Evolutionary conservation across 2,113 vertebrate genomes (phyloP).

Genomic region (Polyodon spathula): DNA sequence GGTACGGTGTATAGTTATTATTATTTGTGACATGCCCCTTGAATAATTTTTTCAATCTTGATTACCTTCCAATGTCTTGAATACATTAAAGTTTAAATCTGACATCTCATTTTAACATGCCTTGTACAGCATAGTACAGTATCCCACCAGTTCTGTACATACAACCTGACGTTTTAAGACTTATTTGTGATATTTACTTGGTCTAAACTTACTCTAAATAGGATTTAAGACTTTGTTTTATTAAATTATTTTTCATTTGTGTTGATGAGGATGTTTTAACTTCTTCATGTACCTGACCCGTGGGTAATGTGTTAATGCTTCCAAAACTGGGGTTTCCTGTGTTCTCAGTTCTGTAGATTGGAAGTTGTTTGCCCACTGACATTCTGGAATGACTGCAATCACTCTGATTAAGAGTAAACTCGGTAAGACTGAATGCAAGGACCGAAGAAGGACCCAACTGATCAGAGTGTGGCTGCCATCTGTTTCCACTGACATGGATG

Average conservation of each 20-base stretch:
- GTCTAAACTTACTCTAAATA: conserved; percentile 37
- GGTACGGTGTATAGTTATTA: not conserved
- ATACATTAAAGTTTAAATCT: conserved; percentile 13
- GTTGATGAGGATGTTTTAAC: conserved; percentile 43
- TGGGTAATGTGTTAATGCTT: conserved; percentile 68
- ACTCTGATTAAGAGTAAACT: conserved; percentile 75
- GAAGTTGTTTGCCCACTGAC: conserved; percentile 79
- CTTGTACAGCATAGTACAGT: not conserved
- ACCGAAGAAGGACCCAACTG: conserved; percentile 48
- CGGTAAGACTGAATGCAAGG: conserved; percentile 78
- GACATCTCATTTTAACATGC: not conserved
- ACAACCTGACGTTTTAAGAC: conserved; percentile 45
- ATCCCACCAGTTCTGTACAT: conserved; percentile 14
- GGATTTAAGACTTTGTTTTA: conserved; percentile 64
- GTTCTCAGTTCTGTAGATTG: conserved; percentile 64
- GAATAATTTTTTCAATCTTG: not conserved
- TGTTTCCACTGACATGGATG: conserved; percentile 37
- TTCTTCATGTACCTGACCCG: conserved; percentile 39
- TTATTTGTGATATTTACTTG: conserved; percentile 42
- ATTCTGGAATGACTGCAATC: conserved; percentile 92
- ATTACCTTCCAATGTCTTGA: conserved; percentile 24
- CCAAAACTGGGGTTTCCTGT: conserved; percentile 68
- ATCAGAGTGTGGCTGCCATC: conserved; percentile 20
- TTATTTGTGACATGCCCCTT: not conserved
- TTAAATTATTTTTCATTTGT: conserved; percentile 55